phyloP scores from a whole-genome alignment of 2,888 invertebrate genomes.

The Thecophora atra region DNA sequence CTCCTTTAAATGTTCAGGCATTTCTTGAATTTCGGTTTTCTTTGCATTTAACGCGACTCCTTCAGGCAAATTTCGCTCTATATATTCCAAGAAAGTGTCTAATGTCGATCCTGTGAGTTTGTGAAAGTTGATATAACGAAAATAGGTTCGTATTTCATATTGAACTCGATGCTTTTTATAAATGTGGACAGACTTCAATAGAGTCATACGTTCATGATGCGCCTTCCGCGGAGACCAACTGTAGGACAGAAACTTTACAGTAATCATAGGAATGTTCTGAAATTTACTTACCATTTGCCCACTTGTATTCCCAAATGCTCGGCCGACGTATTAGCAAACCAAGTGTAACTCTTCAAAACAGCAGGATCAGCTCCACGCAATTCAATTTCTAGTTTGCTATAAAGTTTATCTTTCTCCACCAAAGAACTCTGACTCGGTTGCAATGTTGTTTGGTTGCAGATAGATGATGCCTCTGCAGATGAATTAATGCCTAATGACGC shows the following conservation, averaged over 20 bases:
- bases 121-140: constrained; percentile 82
- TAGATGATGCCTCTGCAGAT: background rate
- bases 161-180: constrained; percentile 94
- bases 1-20: constrained; percentile 70
- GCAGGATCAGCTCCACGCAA: constrained; percentile 87
- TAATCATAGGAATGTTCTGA: background rate
- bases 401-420: constrained; percentile 76
- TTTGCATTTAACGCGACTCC: constrained; percentile 94
- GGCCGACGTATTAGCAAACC: constrained; percentile 84
- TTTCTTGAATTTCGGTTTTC: constrained; percentile 73
- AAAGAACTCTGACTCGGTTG: constrained; percentile 7
- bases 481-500: background rate
- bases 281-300: constrained; percentile 71
- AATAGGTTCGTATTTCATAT: constrained; percentile 95
- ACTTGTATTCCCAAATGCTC: constrained; percentile 81
- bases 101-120: constrained; percentile 94
- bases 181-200: constrained; percentile 88
- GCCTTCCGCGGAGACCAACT: constrained; percentile 81
- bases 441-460: background rate
- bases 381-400: constrained; percentile 84
- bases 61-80: constrained; percentile 96
- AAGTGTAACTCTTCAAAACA: constrained; percentile 87
- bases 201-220: constrained; percentile 78
- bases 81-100: constrained; percentile 94
- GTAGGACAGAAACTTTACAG: constrained; percentile 41